Evolutionary conservation across 2,888 invertebrate species (phyloP).

Genomic region (Deilephila elpenor): DNA sequence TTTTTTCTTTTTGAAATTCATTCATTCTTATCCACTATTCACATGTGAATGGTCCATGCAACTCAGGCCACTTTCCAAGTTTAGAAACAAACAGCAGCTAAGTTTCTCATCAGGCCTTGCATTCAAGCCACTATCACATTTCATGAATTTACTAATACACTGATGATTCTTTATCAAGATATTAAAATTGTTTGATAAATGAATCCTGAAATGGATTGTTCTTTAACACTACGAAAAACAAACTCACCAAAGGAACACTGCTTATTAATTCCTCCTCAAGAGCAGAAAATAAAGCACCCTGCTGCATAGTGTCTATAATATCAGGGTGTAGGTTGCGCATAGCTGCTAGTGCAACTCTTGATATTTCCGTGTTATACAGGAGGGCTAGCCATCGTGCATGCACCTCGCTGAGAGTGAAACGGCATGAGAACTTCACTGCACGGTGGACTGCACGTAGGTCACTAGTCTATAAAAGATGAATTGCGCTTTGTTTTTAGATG

Average conservation of each 20-base stretch:
- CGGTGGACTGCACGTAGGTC: slow-evolving; percentile 93
- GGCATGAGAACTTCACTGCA: slow-evolving; percentile 97
- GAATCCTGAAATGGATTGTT: too few relatives aligned
- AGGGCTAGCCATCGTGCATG: slow-evolving; percentile 98
- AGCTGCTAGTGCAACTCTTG: slow-evolving; percentile 95
- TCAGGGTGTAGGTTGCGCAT: slow-evolving; percentile 98
- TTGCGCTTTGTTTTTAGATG: background rate
- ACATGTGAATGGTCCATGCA: too few relatives aligned
- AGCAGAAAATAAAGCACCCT: slow-evolving; percentile 94
- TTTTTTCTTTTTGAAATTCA: too few relatives aligned
- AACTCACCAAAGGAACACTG: slow-evolving; percentile 88
- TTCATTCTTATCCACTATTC: too few relatives aligned
- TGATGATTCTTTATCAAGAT: too few relatives aligned
- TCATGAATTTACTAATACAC: too few relatives aligned
- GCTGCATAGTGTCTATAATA: slow-evolving; percentile 93
- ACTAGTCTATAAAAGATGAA: slow-evolving; percentile 84
- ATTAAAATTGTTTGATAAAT: too few relatives aligned
- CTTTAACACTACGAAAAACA: background rate
- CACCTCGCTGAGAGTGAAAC: slow-evolving; percentile 96
- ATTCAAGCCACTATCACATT: too few relatives aligned
- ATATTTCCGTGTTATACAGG: slow-evolving; percentile 97
- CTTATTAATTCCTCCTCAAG: slow-evolving; percentile 95
- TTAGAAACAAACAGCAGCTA: too few relatives aligned
- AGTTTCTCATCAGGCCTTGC: too few relatives aligned
- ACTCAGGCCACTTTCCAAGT: too few relatives aligned